Evolutionary conservation across 2,888 invertebrate genomes (phyloP).

Genomic region (Matsumyia berberina): DNA sequence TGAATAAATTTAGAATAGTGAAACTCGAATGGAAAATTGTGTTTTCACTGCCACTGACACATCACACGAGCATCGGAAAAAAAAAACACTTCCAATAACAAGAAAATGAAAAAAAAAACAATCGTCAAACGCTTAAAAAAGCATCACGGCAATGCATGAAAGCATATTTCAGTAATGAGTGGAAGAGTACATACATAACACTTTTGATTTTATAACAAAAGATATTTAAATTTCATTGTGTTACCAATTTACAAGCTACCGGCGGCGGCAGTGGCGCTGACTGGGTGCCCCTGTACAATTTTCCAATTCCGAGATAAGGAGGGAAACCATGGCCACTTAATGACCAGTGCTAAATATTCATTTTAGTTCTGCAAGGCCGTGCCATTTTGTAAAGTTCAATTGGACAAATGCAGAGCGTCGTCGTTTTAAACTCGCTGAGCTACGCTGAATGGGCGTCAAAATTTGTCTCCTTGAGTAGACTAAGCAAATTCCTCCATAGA

Average conservation of each 20-base stretch:
- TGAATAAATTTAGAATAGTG: conserved; percentile 63
- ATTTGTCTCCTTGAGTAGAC: too few relatives aligned
- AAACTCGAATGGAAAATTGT: conserved; percentile 63
- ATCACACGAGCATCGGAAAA: conserved; percentile 23
- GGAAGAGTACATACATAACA: not conserved
- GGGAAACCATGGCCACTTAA: too few relatives aligned
- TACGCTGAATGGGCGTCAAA: too few relatives aligned
- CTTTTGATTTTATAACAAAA: not conserved
- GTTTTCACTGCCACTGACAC: conserved; percentile 68
- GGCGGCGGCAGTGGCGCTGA: too few relatives aligned
- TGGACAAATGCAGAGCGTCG: too few relatives aligned
- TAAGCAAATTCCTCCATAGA: too few relatives aligned
- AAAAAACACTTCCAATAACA: conserved; percentile 33
- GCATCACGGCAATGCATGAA: conserved; percentile 21
- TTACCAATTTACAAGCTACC: not conserved
- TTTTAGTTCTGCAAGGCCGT: too few relatives aligned
- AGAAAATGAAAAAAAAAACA: not conserved
- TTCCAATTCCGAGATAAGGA: too few relatives aligned
- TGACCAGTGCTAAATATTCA: too few relatives aligned
- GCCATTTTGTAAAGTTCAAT: too few relatives aligned
- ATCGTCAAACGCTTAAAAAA: not conserved
- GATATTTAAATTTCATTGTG: not conserved
- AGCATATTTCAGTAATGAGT: conserved; percentile 42
- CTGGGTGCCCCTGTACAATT: too few relatives aligned
- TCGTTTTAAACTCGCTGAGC: too few relatives aligned